Evolutionary conservation across 2,113 vertebrate species (phyloP), one percentile per base, ranked within the genome.

Genomic region (Neopipo cinnamomea): DNA sequence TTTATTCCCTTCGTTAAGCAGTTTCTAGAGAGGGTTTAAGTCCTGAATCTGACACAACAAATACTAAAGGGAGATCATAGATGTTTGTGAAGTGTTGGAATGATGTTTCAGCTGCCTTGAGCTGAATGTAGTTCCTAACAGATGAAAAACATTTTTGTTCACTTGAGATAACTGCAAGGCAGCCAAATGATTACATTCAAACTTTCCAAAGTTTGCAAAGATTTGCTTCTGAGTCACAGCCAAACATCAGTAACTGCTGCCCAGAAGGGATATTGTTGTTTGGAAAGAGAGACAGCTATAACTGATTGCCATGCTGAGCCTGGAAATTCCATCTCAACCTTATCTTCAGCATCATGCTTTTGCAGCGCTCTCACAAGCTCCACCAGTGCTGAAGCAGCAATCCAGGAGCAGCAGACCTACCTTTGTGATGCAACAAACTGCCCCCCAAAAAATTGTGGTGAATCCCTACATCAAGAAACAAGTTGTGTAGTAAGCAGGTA

Each of bases 71-170:
- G 79, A 92, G 28, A 92, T n/a, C 65, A 68, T 56, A 24, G 35
- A 75, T 15, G 31, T 66, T 47, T 84, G 65, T 56, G 68, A 72
- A 86, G 73, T 84, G 47, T 61, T 92, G 88, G 88, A 89, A 79
- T 68, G 56, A 65, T 92, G 78, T 87, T 94, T 92, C 91, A 72
- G 37, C 88, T 95, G 88, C 70, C 70, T 89, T 75, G 56, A 95
- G 56, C 49, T 87, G 79, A 86, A 91, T 16, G 0, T 79, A 78
- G 76, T 35, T 91, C 70, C 77, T 91, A 94, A 85, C 76, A 91
- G 91, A 96, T 91, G 88, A 96, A 96, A 95, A 97, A 74, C 79
- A 85, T 87, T 97, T 95, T 89, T 96, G 63, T 91, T 93, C 95
- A 91, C 76, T 96, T 79, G 61, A 91, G 76, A 95, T 94, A 94